Evolutionary conservation across 2,888 invertebrate genomes (phyloP).

Genomic region (Scaptomyza parva): DNA sequence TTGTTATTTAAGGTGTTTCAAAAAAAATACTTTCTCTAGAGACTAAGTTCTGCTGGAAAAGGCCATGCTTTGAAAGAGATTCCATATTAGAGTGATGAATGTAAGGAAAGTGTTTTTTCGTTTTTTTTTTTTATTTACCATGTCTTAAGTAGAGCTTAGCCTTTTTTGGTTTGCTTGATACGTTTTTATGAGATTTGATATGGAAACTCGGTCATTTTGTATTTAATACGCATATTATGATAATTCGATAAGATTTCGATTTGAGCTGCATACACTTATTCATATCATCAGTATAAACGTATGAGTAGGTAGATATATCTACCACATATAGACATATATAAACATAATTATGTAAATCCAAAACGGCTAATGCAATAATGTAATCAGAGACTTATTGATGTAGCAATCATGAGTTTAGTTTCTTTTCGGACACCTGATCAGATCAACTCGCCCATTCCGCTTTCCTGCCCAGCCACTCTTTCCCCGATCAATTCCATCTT

Average conservation of each 20-base stretch:
- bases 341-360: conserved; percentile 73
- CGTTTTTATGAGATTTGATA: conserved; percentile 34
- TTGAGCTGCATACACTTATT: conserved; percentile 37
- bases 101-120: conserved; percentile 2
- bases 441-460: not conserved
- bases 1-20: not conserved
- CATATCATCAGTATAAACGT: conserved; percentile 27
- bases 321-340: conserved; percentile 42
- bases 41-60: conserved; percentile 6
- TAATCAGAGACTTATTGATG: conserved; percentile 68
- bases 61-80: not conserved
- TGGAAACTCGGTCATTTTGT: conserved; percentile 47
- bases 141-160: conserved; percentile 18
- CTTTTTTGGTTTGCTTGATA: conserved; percentile 11
- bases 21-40: conserved; percentile 36
- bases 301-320: conserved; percentile 41
- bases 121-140: conserved; percentile 18
- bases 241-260: conserved; percentile 43
- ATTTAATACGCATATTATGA: conserved; percentile 52
- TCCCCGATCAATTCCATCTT: conserved; percentile 5
- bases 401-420: conserved; percentile 42
- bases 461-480: not conserved
- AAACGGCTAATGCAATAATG: conserved; percentile 58
- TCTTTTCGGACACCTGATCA: conserved; percentile 51
- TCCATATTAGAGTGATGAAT: not conserved